Conservation (phyloP, 1,140 invertebrate species). For the Leptoteleia sp. region DNA sequence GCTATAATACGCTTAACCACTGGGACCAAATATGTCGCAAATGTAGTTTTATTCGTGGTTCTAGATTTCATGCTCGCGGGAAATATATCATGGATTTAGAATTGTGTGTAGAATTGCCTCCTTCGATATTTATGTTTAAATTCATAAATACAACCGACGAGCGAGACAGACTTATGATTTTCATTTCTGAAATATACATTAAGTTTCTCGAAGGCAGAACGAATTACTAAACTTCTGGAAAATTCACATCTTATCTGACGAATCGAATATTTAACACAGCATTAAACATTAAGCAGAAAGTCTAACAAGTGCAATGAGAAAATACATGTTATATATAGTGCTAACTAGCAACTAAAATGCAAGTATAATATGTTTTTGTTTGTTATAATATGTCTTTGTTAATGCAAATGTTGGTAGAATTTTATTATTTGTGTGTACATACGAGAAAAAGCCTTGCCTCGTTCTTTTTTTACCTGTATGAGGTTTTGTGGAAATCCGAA, state of each 20-base stretch:
- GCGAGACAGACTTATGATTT: constrained; percentile 29
- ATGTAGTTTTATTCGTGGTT: constrained; percentile 18
- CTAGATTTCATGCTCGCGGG: constrained; percentile 22
- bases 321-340: not conserved
- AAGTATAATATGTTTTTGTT: constrained; percentile 25
- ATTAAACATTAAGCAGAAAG: constrained; percentile 15
- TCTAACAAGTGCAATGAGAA: not conserved
- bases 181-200: constrained; percentile 41
- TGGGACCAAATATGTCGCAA: constrained; percentile 20
- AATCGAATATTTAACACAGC: constrained; percentile 21
- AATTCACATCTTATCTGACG: constrained; percentile 24
- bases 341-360: constrained; percentile 17
- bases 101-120: constrained; percentile 17
- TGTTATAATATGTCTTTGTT: constrained; percentile 34
- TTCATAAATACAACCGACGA: constrained; percentile 23
- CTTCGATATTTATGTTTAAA: constrained; percentile 47
- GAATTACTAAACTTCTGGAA: constrained; percentile 5
- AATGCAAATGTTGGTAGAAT: too few species aligned
- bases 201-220: constrained; percentile 12
- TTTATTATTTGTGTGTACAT: too few species aligned
- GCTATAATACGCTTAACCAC: constrained; percentile 25
- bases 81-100: constrained; percentile 49
- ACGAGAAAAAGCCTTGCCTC: too few species aligned
- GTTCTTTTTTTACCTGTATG: too few species aligned
- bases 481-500: too few species aligned